A percentile compares a stretch with the other conserved stretches of the same genome.
These are phyloP conservation scores for Gymnothorax reevesii DNA, from an alignment of 2,797 vertebrate species.

Conservation along the genomic window DNA sequence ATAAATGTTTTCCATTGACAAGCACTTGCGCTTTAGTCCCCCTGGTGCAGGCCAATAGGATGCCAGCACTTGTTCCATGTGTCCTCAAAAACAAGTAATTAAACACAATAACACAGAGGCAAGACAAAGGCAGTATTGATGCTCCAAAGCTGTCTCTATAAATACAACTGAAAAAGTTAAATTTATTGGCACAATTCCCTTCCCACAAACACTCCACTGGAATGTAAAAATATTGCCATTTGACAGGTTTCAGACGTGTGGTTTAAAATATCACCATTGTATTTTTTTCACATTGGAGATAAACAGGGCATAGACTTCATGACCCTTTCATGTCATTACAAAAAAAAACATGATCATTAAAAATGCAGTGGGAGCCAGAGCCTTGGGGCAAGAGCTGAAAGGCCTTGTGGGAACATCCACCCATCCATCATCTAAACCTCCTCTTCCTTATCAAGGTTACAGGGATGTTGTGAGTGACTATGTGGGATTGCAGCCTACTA, in stretches of 20 bases:
- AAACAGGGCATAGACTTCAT: not conserved
- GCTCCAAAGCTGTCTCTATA: not conserved
- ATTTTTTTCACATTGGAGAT: not conserved
- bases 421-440: too few relatives aligned
- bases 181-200: not conserved
- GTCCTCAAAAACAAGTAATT: not conserved
- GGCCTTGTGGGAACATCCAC: too few relatives aligned
- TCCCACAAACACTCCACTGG: not conserved
- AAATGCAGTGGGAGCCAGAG: not conserved
- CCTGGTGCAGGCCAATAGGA: not conserved
- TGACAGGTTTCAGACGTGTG: not conserved
- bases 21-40: not conserved
- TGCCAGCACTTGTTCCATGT: not conserved
- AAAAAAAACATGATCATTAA: not conserved
- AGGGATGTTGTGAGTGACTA: too few relatives aligned
- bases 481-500: too few relatives aligned
- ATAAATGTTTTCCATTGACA: constrained; percentile 4
- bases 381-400: too few relatives aligned
- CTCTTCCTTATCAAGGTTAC: too few relatives aligned
- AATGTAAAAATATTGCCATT: not conserved
- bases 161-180: not conserved
- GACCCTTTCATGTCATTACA: not conserved
- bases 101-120: not conserved
- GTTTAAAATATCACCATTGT: not conserved
- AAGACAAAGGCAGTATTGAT: not conserved